Evolutionary conservation across 2,113 vertebrate genomes (phyloP).

Genomic region (Brienomyrus brachyistius): DNA sequence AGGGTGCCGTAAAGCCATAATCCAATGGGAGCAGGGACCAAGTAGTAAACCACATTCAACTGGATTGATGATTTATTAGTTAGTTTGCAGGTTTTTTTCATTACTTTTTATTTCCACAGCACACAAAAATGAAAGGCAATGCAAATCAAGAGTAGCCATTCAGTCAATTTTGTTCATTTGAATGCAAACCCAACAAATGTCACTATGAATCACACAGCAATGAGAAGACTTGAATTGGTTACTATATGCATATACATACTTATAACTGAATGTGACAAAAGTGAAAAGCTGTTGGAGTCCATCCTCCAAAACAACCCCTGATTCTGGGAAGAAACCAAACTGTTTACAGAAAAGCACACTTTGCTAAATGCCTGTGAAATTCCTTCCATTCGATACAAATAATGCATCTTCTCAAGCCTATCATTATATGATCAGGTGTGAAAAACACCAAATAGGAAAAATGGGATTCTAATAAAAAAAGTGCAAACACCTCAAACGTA

Average conservation of each 20-base stretch:
- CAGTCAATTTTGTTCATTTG: neutral
- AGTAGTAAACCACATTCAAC: constrained; percentile 34
- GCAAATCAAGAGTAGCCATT: neutral
- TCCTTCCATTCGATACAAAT: constrained; percentile 8
- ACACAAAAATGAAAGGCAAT: neutral
- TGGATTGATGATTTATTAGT: constrained; percentile 1
- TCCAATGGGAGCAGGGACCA: constrained; percentile 4
- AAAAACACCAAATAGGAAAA: constrained; percentile 4
- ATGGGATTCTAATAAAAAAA: constrained; percentile 9
- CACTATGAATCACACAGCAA: neutral
- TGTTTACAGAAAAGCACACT: constrained; percentile 6
- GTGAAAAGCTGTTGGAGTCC: neutral
- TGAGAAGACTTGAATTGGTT: neutral
- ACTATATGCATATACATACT: neutral
- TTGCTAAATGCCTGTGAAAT: constrained; percentile 7
- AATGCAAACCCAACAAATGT: neutral
- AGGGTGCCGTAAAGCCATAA: constrained; percentile 31
- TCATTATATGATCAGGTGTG: neutral
- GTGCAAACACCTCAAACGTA: neutral
- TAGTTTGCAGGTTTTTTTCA: neutral
- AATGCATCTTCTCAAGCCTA: neutral
- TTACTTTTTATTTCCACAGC: neutral
- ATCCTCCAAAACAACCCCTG: neutral
- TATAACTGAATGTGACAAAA: neutral
- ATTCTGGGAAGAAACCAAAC: neutral